These are phyloP conservation scores for Frieseomelitta varia DNA, from an alignment of 1,140 invertebrate species.

Conservation along the genomic window DNA sequence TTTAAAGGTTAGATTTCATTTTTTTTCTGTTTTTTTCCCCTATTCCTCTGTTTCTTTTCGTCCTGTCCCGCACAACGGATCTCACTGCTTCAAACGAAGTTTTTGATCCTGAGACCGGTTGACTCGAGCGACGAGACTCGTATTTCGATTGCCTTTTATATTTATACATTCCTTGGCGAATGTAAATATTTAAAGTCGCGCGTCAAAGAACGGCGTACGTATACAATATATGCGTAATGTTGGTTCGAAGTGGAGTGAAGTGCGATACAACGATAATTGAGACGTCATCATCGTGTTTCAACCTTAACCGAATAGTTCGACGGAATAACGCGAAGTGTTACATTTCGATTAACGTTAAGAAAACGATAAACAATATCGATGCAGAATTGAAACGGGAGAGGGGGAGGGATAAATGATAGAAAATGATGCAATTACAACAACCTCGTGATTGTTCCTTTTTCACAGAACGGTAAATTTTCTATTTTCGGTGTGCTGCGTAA, in stretches of 20 bases:
- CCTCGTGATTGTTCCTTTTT: not conserved
- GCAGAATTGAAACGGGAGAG: too few relatives aligned
- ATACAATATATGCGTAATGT: too few relatives aligned
- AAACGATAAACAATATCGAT: not conserved
- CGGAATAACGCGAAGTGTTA: constrained; percentile 18
- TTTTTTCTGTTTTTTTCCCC: not conserved
- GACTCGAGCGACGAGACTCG: not conserved
- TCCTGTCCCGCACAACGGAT: not conserved
- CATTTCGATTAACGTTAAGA: not conserved
- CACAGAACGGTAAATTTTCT: constrained; percentile 4
- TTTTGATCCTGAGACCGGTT: too few relatives aligned
- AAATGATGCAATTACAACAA: not conserved
- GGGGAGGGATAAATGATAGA: not conserved
- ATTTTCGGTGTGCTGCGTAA: not conserved
- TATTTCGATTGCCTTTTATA: not conserved
- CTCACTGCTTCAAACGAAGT: not conserved
- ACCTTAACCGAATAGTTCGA: not conserved
- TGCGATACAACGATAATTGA: constrained; percentile 46
- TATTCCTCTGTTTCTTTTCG: not conserved
- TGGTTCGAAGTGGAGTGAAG: constrained; percentile 11
- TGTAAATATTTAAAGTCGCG: constrained; percentile 35
- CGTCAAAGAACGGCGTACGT: not conserved
- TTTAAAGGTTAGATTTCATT: constrained; percentile 41
- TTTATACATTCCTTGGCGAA: not conserved
- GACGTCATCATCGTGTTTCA: constrained; percentile 16